Base-by-base conservation (phyloP, 2,113 vertebrate species). In the Ivindomyrus marchei region DNA sequence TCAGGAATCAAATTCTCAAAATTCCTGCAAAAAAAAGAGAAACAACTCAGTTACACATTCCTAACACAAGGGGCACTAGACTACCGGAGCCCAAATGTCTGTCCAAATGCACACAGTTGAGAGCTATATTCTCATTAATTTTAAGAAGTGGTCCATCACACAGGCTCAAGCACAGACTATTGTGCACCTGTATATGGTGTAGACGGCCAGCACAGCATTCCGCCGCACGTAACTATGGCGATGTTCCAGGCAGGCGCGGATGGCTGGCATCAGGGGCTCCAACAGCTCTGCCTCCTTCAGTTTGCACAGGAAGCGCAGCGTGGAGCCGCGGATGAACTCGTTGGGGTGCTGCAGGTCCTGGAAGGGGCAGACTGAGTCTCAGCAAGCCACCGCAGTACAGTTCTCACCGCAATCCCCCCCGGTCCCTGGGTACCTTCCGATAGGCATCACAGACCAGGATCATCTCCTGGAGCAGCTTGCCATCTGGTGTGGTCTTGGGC, bases 1-100 rank as follows among this genome's bases (percentile, higher is more conserved):
- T 99, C 98, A 45, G 98, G 98, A 93, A 99, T 99, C 92, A 99
- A 97, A 94, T 99, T 96, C 90, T 99, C 98, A 96, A 99, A 99
- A 94, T 99, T 99, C 93, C 98, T 99, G 92, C 52, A 94, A 80
- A 89, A 88, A 91, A 2, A 31, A 31, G 31, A 3, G 39, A 89
- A 27, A 10, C 46, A 6, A 56, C 36, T 39, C 74, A 80, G 31
- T 80, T 80, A 13, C 46, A n/a, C 62, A 74, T 6, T 31, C n/a
- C 62, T 70, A 27, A 31, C 27, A 70, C 27, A 70, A 70, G 3
- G 27, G 62, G 62, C 74, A 80, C 4, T 42, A 39, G 36, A 42
- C 31, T 42, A 17, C 74, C 6, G 0, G 15, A 42, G 74, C 36
- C 74, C 11, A 15, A 15, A 19, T 42, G 4, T 42, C 15, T 42